phyloP scores from a whole-genome alignment of 2,888 invertebrate genomes.

The Drosophila yooni region DNA sequence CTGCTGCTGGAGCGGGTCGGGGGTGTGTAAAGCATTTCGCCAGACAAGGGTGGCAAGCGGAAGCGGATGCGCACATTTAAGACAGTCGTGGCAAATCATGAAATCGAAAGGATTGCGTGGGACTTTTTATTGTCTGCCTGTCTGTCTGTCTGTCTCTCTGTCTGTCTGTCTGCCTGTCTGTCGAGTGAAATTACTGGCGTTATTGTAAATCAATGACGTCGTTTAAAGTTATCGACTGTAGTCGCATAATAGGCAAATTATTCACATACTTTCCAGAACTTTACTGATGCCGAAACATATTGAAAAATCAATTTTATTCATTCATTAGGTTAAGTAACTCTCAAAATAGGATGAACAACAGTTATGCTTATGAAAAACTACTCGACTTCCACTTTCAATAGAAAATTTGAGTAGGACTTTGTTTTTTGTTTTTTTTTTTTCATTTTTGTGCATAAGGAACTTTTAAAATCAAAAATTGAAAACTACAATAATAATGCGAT shows the following conservation, averaged over 20 bases:
- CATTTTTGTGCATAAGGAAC: not conserved
- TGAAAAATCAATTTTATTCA: not conserved
- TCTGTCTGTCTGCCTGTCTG: slow-evolving; percentile 31
- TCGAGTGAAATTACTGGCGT: slow-evolving; percentile 46
- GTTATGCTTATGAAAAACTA: not conserved
- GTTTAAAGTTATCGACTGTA: slow-evolving; percentile 14
- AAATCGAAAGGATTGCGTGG: slow-evolving; percentile 66
- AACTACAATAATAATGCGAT: not conserved
- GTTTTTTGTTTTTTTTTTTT: not conserved
- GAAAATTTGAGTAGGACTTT: not conserved
- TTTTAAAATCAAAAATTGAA: not conserved
- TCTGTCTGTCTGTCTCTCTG: slow-evolving; percentile 1
- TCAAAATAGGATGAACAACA: not conserved
- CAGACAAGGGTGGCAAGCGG: slow-evolving; percentile 47
- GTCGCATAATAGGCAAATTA: slow-evolving; percentile 2
- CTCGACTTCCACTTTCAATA: not conserved
- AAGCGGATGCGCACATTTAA: slow-evolving; percentile 72
- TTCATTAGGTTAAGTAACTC: not conserved
- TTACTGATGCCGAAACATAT: not conserved
- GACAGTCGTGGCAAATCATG: slow-evolving; percentile 56
- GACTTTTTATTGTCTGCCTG: slow-evolving; percentile 3
- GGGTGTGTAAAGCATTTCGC: not conserved
- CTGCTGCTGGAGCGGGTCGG: not conserved
- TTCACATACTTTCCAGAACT: slow-evolving; percentile 1
- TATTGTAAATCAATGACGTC: slow-evolving; percentile 57